phyloP scores from a whole-genome alignment of 2,888 invertebrate genomes.

The Exocentrus adspersus region DNA sequence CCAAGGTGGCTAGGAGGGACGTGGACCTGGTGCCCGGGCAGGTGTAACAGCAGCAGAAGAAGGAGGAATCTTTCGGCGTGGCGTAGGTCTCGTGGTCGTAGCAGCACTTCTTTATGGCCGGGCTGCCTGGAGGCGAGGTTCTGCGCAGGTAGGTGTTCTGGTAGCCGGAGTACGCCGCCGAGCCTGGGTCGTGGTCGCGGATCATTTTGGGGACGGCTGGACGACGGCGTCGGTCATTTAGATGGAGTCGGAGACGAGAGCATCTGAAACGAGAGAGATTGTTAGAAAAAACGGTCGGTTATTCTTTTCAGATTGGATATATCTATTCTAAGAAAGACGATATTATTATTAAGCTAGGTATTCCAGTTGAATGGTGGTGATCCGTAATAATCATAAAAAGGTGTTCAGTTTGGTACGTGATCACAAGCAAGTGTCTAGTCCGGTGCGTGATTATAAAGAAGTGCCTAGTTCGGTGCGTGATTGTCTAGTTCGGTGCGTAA shows the following conservation, averaged over 20 bases:
- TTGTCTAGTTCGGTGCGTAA: no score
- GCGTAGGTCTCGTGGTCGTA: slow-evolving; percentile 56
- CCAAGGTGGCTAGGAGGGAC: slow-evolving; percentile 82
- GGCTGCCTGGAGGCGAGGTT: slow-evolving; percentile 60
- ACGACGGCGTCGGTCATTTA: slow-evolving; percentile 27
- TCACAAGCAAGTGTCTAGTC: no score
- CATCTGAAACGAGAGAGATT: slow-evolving; percentile 40
- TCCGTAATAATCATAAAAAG: no score
- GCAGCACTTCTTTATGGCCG: slow-evolving; percentile 59
- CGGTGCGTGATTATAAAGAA: no score
- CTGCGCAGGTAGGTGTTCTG: slow-evolving; percentile 58
- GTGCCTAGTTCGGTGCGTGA: no score
- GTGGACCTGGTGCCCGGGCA: slow-evolving; percentile 64
- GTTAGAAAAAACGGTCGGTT: no score
- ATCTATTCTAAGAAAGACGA: no score
- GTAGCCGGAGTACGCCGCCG: slow-evolving; percentile 57
- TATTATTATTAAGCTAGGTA: no score
- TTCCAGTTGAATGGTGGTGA: no score
- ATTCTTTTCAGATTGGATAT: no score
- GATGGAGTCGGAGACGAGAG: neutral
- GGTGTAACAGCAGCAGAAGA: slow-evolving; percentile 70
- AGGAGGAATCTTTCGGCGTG: slow-evolving; percentile 44
- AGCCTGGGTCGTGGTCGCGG: slow-evolving; percentile 50
- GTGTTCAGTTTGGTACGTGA: no score
- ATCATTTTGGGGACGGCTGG: slow-evolving; percentile 45